Evolutionary conservation across 1,140 invertebrate species (phyloP).

Genomic region (Aricia agestis): DNA sequence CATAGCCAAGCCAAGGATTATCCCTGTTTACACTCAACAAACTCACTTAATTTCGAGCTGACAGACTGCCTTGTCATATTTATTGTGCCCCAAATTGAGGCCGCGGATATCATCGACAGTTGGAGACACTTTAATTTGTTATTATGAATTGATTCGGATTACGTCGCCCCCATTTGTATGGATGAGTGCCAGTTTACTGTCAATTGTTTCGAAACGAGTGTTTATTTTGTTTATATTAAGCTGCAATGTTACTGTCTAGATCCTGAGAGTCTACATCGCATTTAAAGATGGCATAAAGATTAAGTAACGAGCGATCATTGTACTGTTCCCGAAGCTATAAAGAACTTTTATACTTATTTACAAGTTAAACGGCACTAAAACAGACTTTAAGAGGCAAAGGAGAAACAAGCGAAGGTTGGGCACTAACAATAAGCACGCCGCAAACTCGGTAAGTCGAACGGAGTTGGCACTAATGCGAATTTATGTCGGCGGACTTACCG

Average conservation of each 20-base stretch:
- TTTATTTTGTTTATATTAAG: too few species aligned
- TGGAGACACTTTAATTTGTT: conserved; percentile 8
- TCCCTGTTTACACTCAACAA: conserved; percentile 75
- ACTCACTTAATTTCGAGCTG: conserved; percentile 71
- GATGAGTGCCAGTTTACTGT: not conserved
- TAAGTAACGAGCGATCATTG: not conserved
- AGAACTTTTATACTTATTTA: not conserved
- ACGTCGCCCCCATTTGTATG: not conserved
- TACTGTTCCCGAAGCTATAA: not conserved
- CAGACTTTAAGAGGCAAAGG: conserved; percentile 14
- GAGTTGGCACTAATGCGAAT: conserved; percentile 70
- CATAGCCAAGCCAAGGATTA: conserved; percentile 74
- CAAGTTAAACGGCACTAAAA: conserved; percentile 2
- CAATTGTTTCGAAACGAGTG: not conserved
- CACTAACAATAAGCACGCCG: conserved; percentile 53
- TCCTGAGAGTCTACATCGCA: not conserved
- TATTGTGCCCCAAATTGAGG: conserved; percentile 30
- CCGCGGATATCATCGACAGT: conserved; percentile 14
- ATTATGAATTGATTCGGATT: not conserved
- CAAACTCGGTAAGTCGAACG: conserved; percentile 66
- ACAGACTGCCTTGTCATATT: conserved; percentile 62
- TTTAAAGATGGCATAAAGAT: not conserved
- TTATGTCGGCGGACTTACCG: conserved; percentile 65
- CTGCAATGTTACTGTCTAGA: not conserved
- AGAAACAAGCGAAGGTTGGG: conserved; percentile 20